Evolutionary conservation across 2,113 vertebrate species (phyloP).

Genomic region (Oreochromis aureus): DNA sequence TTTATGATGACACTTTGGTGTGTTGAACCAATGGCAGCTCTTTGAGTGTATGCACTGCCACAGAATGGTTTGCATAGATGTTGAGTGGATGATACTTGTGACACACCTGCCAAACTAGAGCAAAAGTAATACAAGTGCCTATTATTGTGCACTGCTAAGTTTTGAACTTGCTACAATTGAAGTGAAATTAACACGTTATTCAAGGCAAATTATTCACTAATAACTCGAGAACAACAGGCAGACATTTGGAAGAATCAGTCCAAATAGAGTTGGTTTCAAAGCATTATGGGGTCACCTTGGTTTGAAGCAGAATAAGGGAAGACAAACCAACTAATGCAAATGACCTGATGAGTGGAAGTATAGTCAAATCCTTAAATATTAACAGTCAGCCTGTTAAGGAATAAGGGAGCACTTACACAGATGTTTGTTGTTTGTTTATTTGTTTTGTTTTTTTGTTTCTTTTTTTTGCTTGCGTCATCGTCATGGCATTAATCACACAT

Average conservation of each 20-base stretch:
- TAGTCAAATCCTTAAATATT: neutral
- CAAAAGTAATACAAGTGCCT: neutral
- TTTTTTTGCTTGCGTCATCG: accelerated
- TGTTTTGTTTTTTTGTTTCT: accelerated
- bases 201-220: neutral
- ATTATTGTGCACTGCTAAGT: neutral
- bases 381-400: neutral
- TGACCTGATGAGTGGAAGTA: neutral
- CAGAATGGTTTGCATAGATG: neutral
- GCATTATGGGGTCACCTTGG: neutral
- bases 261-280: neutral
- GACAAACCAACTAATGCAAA: neutral
- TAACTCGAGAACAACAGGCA: neutral
- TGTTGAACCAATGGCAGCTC: neutral
- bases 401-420: neutral
- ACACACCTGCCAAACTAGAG: neutral
- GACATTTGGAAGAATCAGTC: neutral
- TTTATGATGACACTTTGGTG: neutral
- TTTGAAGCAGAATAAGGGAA: neutral
- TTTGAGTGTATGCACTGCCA: neutral
- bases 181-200: neutral
- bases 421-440: neutral
- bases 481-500: neutral
- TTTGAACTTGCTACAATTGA: neutral
- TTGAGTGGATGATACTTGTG: neutral